A percentile compares a stretch with the other conserved stretches of the same genome.
phyloP scores from a whole-genome alignment of 2,113 vertebrate species.

The Paratilapia polleni region DNA sequence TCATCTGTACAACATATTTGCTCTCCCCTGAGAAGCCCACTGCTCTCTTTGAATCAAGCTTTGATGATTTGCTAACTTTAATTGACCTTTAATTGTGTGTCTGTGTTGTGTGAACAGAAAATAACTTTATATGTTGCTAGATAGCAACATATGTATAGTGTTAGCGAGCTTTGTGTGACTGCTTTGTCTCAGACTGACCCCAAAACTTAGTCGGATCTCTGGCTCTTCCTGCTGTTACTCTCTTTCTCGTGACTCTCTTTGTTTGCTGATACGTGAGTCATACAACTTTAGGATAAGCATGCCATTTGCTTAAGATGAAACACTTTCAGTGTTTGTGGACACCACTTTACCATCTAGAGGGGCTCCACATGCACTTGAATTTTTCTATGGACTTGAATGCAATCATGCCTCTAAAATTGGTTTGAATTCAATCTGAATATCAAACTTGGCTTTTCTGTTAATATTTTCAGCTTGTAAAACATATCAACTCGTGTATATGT shows the following conservation, averaged over 20 bases:
- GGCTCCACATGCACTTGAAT: neutral
- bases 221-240: neutral
- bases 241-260: neutral
- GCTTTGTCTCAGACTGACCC: neutral
- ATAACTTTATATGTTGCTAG: neutral
- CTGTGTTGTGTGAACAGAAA: neutral
- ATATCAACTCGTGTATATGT: neutral
- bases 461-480: neutral
- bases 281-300: neutral
- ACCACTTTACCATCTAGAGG: neutral
- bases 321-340: neutral
- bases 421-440: neutral
- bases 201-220: neutral
- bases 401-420: neutral
- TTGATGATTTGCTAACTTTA: neutral
- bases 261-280: neutral
- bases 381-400: neutral
- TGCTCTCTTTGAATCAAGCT: neutral
- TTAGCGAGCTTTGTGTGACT: neutral
- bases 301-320: neutral
- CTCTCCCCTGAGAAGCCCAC: conserved; percentile 6
- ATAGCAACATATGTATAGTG: neutral
- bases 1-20: neutral
- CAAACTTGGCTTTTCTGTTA: neutral
- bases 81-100: neutral